These are phyloP conservation scores for Leptobrachium ailaonicum DNA, from an alignment of 2,113 vertebrate species.

Conservation along the genomic window DNA sequence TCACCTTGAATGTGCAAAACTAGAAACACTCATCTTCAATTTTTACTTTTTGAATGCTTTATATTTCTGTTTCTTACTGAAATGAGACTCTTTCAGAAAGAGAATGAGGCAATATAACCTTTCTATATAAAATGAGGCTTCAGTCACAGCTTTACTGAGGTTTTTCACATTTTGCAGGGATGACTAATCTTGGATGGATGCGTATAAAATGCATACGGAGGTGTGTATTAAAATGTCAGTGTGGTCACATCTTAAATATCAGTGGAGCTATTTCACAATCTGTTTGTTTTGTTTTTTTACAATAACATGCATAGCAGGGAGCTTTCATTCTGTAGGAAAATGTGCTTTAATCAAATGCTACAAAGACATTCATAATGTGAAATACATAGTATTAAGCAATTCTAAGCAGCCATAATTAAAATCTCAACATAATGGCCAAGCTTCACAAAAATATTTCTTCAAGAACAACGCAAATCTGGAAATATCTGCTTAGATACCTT, in stretches of 20 bases:
- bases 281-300: too few species aligned
- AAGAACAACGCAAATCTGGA: too few species aligned
- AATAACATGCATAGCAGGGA: background rate
- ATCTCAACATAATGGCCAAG: background rate
- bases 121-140: background rate
- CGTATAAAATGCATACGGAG: background rate
- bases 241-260: background rate
- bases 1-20: background rate
- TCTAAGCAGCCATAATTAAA: background rate
- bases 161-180: background rate
- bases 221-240: background rate
- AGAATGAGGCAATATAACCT: background rate
- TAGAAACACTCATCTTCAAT: background rate
- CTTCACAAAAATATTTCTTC: too few species aligned
- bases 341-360: constrained; percentile 2
- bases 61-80: background rate
- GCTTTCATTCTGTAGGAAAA: background rate
- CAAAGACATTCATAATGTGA: background rate
- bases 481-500: too few species aligned
- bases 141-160: background rate
- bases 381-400: background rate
- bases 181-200: background rate
- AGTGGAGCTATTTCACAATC: background rate
- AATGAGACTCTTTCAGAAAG: background rate
- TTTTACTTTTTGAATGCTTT: background rate